phyloP scores from a whole-genome alignment of 2,888 invertebrate species.

The Pycnomerus fuliginosus region DNA sequence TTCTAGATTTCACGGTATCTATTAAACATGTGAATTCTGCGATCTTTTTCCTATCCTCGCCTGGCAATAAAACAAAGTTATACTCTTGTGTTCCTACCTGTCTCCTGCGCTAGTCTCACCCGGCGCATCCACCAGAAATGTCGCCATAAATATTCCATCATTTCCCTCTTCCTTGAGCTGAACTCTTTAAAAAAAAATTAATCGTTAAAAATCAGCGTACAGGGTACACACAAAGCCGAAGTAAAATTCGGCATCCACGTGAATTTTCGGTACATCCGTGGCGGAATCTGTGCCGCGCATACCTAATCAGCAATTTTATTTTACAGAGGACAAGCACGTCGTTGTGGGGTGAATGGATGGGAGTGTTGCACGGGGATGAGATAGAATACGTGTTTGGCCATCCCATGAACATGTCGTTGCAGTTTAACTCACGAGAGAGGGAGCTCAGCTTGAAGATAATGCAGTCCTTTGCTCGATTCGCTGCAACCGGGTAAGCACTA shows the following conservation, averaged over 20 bases:
- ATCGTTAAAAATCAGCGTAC: too few relatives aligned
- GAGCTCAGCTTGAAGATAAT: slow-evolving; percentile 90
- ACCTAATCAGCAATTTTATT: slow-evolving; percentile 24
- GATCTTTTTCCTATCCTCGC: too few relatives aligned
- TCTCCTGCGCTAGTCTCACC: too few relatives aligned
- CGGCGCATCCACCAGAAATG: too few relatives aligned
- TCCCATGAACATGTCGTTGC: slow-evolving; percentile 83
- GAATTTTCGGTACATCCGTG: slow-evolving; percentile 15
- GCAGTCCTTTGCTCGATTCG: slow-evolving; percentile 90
- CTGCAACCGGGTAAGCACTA: slow-evolving; percentile 82
- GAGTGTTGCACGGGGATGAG: slow-evolving; percentile 97
- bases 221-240: too few relatives aligned
- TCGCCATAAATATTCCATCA: too few relatives aligned
- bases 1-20: too few relatives aligned
- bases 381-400: slow-evolving; percentile 97
- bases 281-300: slow-evolving; percentile 18
- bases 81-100: too few relatives aligned
- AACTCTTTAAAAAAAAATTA: too few relatives aligned
- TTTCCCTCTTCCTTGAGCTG: too few relatives aligned
- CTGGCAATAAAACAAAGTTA: too few relatives aligned
- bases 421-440: slow-evolving; percentile 83
- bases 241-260: slow-evolving; percentile 5
- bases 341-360: slow-evolving; percentile 99
- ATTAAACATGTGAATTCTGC: too few relatives aligned
- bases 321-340: slow-evolving; percentile 87